Evolutionary conservation across 2,113 vertebrate genomes (phyloP), one percentile per base, ranked within the genome.

Genomic region (Callithrix jacchus): DNA sequence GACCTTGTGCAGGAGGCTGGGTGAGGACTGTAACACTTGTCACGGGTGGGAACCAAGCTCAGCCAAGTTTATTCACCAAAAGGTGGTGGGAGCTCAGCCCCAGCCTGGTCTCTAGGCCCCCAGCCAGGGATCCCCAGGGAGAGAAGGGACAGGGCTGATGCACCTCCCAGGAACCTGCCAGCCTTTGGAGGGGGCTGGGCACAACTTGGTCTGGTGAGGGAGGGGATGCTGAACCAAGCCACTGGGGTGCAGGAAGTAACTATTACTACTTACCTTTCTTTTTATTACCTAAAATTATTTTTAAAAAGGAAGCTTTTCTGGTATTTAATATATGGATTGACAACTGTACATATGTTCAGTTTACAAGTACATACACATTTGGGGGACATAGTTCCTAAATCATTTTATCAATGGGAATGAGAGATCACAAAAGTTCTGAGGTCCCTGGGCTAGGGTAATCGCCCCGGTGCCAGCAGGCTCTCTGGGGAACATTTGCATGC

Each of bases 381-480:
- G 1, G 1, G n/a, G 52, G 66, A 52, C 27, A 42, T 2, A 0
- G n/a, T 23, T 84, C 71, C n/a, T 45, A 92, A 73, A 13, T 21
- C 32, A 17, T 66, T 87, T 87, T 81, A 20, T 45, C 45, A 45
- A 20, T 8, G 40, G 14, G 30, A 13, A 3, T 23, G 8, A 93
- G 54, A 66, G 86, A 45, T 56, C 85, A 58, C 40, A 1, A 4
- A 89, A 74, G 25, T 70, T 73, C 61, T 80, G 64, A 87, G 74
- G 84, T 11, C 9, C 23, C 45, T 17, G 9, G 35, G 40, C 6
- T 3, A 54, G 90, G 25, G 49, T 66, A 35, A 87, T 58, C 58
- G 18, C 30, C 4, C 16, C 1, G 0, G 14, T n/a, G 30, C 27
- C 20, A 58, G n/a, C 20, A 0, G 1, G 42, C 80, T 84, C 20